Conservation (phyloP, 2,113 vertebrate species). For the Nothoprocta perdicaria region DNA sequence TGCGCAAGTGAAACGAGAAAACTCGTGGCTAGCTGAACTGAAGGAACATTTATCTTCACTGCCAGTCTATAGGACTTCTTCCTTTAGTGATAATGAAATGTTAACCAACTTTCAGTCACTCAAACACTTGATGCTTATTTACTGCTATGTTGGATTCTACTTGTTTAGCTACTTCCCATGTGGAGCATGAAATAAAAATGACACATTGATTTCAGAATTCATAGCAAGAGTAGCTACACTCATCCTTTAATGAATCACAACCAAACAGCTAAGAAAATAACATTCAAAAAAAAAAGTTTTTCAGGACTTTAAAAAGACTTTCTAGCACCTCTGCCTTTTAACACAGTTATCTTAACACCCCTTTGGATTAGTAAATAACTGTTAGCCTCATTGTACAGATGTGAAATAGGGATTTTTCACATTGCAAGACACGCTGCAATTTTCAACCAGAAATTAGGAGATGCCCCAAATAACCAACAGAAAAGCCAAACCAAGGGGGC, state of each 20-base stretch:
- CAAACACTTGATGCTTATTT: background rate
- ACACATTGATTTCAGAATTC: background rate
- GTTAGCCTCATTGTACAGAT: background rate
- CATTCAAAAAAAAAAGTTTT: background rate
- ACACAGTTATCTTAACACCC: background rate
- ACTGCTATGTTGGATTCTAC: fast-evolving
- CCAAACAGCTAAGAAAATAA: conserved; percentile 52
- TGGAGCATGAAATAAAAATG: conserved; percentile 8
- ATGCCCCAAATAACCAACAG: background rate
- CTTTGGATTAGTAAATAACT: background rate
- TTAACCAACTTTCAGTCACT: background rate
- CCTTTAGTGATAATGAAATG: background rate
- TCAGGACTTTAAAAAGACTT: background rate
- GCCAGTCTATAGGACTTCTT: background rate
- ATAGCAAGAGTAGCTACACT: conserved; percentile 38
- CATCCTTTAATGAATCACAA: conserved; percentile 57
- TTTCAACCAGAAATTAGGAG: background rate
- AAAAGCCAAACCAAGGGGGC: background rate
- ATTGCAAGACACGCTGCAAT: background rate
- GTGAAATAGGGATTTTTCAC: background rate
- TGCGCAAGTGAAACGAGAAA: background rate
- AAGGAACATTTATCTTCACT: background rate
- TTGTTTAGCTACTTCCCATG: background rate
- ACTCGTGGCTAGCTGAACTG: background rate
- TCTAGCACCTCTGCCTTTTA: conserved; percentile 10